Base-by-base conservation (phyloP, 2,888 invertebrate genomes). In the Morpho helenor region DNA sequence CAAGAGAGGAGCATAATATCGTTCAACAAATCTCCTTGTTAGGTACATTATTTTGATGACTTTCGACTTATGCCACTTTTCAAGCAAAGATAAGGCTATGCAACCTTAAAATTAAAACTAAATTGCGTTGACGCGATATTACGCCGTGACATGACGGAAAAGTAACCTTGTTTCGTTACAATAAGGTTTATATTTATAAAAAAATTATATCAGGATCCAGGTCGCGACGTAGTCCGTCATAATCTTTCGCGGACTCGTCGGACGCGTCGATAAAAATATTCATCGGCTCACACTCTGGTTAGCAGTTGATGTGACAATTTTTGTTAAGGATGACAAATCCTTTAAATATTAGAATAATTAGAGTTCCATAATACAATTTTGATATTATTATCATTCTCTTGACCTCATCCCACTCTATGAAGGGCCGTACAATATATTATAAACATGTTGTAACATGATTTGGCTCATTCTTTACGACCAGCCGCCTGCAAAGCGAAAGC, bases 251-350 rank as follows among this genome's bases (percentile, higher is more conserved):
- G 78, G 80, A 84, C 82, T 78, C 72, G 84, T 80, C 78, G 72
- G 80, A 77, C 83, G 76, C 82, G 83, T 87, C 87, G 84, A 87
- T 88, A 87, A 90, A 89, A 87, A 89, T 90, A 89, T 90, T 89
- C 87, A 88, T 90, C 85, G 80, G 79, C 82, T 86, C 79, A 82
- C 84, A 86, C 87, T 87, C 85, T 87, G 83, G 86, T 89, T 84
- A 87, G 82, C 84, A 82, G 78, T 77, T 81, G 82, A 84, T 83
- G 82, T 79, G 83, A 85, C 82, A 82, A 76, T 78, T 75, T 75
- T 80, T 62, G 68, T 74, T 73, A 87, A 75, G 87, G 87, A 76
- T 68, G 69, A 56, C 54, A 51, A 51, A 48, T 52, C 22, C 8
- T 22, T 7, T 23, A 16, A 43, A 23, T 43, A 10, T 9, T 31